A percentile compares a stretch with the other conserved stretches of the same genome.
Conservation (phyloP, 1,140 invertebrate species). For the Latrodectus geometricus region DNA sequence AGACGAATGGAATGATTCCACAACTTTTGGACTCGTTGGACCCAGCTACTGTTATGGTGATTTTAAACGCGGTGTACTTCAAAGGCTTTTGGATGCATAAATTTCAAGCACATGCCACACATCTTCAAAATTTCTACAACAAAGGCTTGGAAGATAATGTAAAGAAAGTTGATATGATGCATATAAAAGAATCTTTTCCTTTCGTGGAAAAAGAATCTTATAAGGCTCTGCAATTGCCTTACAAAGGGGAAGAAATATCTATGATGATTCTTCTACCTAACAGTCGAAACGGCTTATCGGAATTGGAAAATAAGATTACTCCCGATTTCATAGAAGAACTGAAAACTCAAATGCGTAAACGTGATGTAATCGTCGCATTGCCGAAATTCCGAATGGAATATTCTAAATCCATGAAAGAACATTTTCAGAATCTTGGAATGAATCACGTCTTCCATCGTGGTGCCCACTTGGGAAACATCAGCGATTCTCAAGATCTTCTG, state of each 20-base stretch:
- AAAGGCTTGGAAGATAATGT: constrained; percentile 76
- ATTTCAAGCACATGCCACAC: constrained; percentile 62
- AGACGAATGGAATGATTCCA: constrained; percentile 65
- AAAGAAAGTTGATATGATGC: constrained; percentile 83
- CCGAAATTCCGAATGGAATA: constrained; percentile 66
- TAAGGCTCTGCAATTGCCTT: constrained; percentile 79
- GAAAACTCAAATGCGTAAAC: neutral
- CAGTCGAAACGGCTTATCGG: constrained; percentile 47
- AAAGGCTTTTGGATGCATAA: constrained; percentile 65
- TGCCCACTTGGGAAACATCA: constrained; percentile 64
- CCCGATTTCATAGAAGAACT: constrained; percentile 27
- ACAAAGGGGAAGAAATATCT: constrained; percentile 71
- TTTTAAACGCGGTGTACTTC: constrained; percentile 68
- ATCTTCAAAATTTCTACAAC: constrained; percentile 53
- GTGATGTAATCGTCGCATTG: constrained; percentile 62
- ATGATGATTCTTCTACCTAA: constrained; percentile 68
- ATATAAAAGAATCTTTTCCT: constrained; percentile 79
- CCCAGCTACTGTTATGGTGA: constrained; percentile 63
- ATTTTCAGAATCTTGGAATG: constrained; percentile 64
- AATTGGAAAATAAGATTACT: constrained; percentile 46
- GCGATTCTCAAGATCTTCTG: constrained; percentile 35
- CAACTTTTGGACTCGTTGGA: constrained; percentile 63
- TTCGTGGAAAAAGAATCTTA: constrained; percentile 72
- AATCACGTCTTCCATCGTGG: constrained; percentile 61
- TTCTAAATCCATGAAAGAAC: constrained; percentile 56